Evolutionary conservation across 2,797 vertebrate genomes (phyloP).

Genomic region (Dermochelys coriacea): DNA sequence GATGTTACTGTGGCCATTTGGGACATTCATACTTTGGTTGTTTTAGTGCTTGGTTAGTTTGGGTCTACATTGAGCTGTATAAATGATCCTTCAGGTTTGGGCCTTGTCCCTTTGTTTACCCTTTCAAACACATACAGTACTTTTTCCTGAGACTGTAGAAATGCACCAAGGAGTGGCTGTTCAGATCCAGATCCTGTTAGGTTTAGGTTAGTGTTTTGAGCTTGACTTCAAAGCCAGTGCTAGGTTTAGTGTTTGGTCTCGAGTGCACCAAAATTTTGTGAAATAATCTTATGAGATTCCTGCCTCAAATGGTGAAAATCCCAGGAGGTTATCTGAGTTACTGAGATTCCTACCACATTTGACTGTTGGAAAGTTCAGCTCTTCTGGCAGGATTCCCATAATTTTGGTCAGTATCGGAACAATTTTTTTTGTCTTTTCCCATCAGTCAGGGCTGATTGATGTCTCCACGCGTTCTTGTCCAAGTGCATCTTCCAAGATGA

Average conservation of each 20-base stretch:
- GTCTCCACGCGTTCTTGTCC: not conserved
- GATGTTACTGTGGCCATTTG: not conserved
- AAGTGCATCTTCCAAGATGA: not conserved
- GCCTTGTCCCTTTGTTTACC: not conserved
- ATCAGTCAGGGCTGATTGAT: not conserved
- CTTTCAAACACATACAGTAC: not conserved
- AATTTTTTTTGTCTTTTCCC: not conserved
- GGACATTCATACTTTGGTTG: not conserved
- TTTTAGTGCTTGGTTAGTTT: not conserved
- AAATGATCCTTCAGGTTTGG: not conserved
- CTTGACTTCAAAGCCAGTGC: not conserved
- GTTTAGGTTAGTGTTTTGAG: not conserved
- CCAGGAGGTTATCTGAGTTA: not conserved
- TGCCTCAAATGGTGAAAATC: not conserved
- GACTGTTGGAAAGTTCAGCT: not conserved
- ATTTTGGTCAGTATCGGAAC: not conserved
- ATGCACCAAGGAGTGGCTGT: not conserved
- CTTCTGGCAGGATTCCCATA: not conserved
- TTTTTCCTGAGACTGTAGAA: not conserved
- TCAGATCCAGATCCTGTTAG: not conserved
- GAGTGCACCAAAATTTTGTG: not conserved
- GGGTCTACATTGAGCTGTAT: not conserved
- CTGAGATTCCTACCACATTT: not conserved
- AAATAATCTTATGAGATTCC: not conserved
- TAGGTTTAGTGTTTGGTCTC: not conserved